phyloP scores from a whole-genome alignment of 2,888 invertebrate species.

The Tenthredo distinguenda region DNA sequence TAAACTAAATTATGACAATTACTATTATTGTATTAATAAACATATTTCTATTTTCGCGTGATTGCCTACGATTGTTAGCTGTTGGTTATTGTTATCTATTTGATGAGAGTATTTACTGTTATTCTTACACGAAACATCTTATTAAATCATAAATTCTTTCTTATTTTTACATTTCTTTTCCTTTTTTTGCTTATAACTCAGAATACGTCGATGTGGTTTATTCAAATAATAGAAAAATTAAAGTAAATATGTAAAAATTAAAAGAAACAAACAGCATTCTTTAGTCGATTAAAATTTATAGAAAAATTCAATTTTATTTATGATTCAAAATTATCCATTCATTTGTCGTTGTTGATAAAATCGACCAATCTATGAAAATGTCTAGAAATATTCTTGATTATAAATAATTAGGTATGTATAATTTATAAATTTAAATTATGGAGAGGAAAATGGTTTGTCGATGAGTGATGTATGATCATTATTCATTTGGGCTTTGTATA shows the following conservation, averaged over 20 bases:
- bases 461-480: slow-evolving; percentile 11
- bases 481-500: background rate
- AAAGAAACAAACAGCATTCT: background rate
- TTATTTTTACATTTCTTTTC: background rate
- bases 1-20: slow-evolving; percentile 68
- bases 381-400: background rate
- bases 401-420: background rate
- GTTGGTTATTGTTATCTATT: slow-evolving; percentile 77
- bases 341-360: background rate
- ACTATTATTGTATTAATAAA: slow-evolving; percentile 65
- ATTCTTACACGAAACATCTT: slow-evolving; percentile 60
- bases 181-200: background rate
- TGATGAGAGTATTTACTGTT: slow-evolving; percentile 76
- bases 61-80: slow-evolving; percentile 76
- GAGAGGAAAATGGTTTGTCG: background rate
- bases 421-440: background rate
- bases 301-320: background rate
- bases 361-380: background rate
- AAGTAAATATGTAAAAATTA: background rate
- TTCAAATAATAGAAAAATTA: background rate
- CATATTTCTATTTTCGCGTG: slow-evolving; percentile 76
- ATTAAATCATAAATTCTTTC: slow-evolving; percentile 2
- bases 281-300: background rate
- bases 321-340: background rate
- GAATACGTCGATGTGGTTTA: background rate